These are phyloP conservation scores for Pandion haliaetus DNA, from an alignment of 2,113 vertebrate genomes.

Conservation along the genomic window DNA sequence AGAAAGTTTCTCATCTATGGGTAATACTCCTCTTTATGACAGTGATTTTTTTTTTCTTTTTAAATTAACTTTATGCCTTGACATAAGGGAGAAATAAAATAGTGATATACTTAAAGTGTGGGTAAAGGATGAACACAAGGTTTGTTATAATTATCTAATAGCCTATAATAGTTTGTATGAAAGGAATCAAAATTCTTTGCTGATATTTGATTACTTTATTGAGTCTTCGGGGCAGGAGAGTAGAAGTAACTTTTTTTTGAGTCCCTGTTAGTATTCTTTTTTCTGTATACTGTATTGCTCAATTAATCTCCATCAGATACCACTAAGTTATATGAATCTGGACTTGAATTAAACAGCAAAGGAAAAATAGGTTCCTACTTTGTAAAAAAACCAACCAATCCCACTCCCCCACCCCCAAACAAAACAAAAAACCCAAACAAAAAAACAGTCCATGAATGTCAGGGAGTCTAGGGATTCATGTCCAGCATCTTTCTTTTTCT, in stretches of 20 bases:
- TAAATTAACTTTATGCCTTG: neutral
- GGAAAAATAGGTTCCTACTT: neutral
- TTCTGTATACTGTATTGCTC: neutral
- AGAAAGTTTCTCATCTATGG: neutral
- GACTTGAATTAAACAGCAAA: neutral
- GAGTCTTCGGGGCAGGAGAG: neutral
- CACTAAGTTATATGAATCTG: neutral
- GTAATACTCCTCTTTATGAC: neutral
- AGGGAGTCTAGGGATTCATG: fast-evolving
- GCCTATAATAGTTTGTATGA: neutral
- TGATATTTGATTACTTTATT: neutral
- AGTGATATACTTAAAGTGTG: neutral
- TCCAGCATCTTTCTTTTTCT: neutral
- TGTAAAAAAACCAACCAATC: neutral
- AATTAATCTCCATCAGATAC: neutral
- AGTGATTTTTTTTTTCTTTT: neutral
- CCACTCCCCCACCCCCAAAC: no score
- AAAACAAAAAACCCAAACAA: neutral
- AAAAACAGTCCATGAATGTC: neutral
- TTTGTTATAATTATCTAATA: neutral
- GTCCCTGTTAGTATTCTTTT: neutral
- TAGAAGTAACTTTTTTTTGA: neutral
- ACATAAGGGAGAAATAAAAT: neutral
- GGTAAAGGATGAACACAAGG: neutral
- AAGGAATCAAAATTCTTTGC: neutral